Percentiles rank a stretch among this genome's conserved stretches.
Evolutionary conservation across 2,113 vertebrate species (phyloP).

Genomic region (Leucopternis melanops): DNA sequence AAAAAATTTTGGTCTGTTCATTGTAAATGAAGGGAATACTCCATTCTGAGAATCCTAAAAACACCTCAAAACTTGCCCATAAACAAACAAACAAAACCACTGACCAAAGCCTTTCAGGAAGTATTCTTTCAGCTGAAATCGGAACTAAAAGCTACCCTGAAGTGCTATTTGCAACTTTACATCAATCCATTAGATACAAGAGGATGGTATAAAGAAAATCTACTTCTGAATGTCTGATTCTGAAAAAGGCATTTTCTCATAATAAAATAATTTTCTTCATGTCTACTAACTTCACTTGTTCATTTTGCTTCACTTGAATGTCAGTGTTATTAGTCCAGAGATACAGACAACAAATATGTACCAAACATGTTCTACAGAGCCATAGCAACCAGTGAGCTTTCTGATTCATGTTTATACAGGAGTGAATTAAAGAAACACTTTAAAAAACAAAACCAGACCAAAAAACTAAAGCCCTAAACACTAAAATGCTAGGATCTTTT

Average conservation of each 20-base stretch:
- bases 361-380: not conserved
- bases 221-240: not conserved
- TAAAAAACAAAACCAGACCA: fast-evolving
- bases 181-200: not conserved
- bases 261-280: not conserved
- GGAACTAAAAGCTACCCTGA: not conserved
- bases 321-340: not conserved
- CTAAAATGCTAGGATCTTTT: not conserved
- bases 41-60: not conserved
- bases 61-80: not conserved
- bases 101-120: not conserved
- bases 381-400: not conserved
- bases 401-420: not conserved
- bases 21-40: not conserved
- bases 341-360: not conserved
- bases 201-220: not conserved
- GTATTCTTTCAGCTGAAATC: not conserved
- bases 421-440: not conserved
- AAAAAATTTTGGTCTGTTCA: not conserved
- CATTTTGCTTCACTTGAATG: not conserved
- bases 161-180: not conserved
- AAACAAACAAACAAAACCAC: not conserved
- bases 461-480: not conserved
- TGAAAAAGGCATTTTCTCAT: not conserved
- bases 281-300: not conserved